A percentile compares a stretch with the other conserved stretches of the same genome.
phyloP scores from a whole-genome alignment of 2,888 invertebrate genomes.

The Plusia festucae region DNA sequence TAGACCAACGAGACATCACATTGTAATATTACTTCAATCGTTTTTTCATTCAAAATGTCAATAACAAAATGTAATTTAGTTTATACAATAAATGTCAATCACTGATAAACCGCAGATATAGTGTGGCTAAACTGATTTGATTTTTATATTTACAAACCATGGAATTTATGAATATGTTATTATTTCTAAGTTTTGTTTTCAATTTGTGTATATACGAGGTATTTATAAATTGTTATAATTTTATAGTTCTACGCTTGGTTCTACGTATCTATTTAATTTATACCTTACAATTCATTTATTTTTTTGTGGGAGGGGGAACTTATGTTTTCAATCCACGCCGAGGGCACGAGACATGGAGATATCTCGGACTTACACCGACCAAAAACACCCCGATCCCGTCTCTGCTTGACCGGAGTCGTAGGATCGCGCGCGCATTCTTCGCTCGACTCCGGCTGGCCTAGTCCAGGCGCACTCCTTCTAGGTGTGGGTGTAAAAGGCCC shows the following conservation, averaged over 20 bases:
- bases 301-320: background rate
- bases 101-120: background rate
- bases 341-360: too few relatives aligned
- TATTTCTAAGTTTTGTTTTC: slow-evolving; percentile 27
- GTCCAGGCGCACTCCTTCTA: too few relatives aligned
- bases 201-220: slow-evolving; percentile 21
- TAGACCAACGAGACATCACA: too few relatives aligned
- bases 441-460: too few relatives aligned
- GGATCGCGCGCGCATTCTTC: too few relatives aligned
- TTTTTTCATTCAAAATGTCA: slow-evolving; percentile 5
- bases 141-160: slow-evolving; percentile 15
- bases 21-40: background rate
- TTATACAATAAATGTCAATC: slow-evolving; percentile 20
- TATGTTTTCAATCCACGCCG: too few relatives aligned
- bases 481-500: too few relatives aligned
- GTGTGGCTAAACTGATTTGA: slow-evolving; percentile 15
- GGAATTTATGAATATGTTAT: slow-evolving; percentile 21
- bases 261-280: too few relatives aligned
- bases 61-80: slow-evolving; percentile 28
- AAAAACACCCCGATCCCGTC: too few relatives aligned
- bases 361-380: too few relatives aligned
- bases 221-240: background rate
- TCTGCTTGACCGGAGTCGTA: too few relatives aligned
- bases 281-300: too few relatives aligned
- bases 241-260: background rate